Conservation (phyloP, 2,888 invertebrate genomes). For the Cyclophora punctaria region DNA sequence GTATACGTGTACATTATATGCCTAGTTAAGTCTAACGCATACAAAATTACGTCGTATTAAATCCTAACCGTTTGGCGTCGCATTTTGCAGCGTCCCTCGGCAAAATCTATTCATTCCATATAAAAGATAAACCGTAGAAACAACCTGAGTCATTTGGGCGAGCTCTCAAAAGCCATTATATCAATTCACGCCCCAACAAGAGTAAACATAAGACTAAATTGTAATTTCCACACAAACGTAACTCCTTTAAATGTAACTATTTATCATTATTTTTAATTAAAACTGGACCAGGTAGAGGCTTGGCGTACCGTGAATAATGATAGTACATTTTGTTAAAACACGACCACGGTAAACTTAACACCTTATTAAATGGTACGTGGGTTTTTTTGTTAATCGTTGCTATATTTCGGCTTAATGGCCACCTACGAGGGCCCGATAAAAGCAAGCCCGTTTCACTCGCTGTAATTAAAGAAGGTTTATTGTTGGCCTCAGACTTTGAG, state of each 20-base stretch:
- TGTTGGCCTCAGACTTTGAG: slow-evolving; percentile 42
- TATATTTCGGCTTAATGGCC: slow-evolving; percentile 64
- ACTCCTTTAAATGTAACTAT: slow-evolving; percentile 1
- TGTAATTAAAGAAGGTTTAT: slow-evolving; percentile 63
- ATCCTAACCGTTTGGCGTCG: too few species aligned
- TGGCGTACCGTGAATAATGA: slow-evolving; percentile 47
- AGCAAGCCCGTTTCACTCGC: slow-evolving; percentile 50
- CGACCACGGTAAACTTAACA: slow-evolving; percentile 58
- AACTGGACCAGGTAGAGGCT: slow-evolving; percentile 14
- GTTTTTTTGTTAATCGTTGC: slow-evolving; percentile 69
- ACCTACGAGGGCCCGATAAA: slow-evolving; percentile 59
- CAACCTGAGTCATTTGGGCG: not conserved
- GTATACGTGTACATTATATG: too few species aligned
- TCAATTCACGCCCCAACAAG: not conserved
- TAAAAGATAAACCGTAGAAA: too few species aligned
- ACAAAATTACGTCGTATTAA: too few species aligned
- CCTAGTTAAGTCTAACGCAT: too few species aligned
- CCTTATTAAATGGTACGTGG: slow-evolving; percentile 61
- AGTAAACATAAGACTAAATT: not conserved
- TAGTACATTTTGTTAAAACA: slow-evolving; percentile 48
- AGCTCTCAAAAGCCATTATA: not conserved
- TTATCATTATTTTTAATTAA: slow-evolving; percentile 15
- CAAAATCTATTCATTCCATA: too few species aligned
- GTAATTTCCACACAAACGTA: not conserved
- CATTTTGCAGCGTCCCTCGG: too few species aligned